Evolutionary conservation across 2,888 invertebrate genomes (phyloP).

Genomic region (Plemyria rubiginata): DNA sequence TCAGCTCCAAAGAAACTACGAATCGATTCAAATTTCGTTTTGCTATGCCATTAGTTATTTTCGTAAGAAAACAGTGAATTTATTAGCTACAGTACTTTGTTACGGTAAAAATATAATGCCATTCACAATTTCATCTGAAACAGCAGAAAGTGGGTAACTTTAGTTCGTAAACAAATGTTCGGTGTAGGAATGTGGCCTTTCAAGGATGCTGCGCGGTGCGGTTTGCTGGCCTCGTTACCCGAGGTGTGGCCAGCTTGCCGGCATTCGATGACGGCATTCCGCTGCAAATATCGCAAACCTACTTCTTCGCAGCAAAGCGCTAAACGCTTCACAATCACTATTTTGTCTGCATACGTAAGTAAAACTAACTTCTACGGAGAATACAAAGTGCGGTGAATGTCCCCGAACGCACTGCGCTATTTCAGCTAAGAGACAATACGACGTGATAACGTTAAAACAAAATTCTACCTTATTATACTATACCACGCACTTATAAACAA

Average conservation of each 20-base stretch:
- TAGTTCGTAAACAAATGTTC: constrained; percentile 73
- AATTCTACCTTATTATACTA: constrained; percentile 15
- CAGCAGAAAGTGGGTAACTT: constrained; percentile 67
- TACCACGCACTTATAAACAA: constrained; percentile 1
- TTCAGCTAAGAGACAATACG: constrained; percentile 13
- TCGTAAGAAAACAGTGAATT: constrained; percentile 38
- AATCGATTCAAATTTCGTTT: constrained; percentile 50
- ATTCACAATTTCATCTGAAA: constrained; percentile 58
- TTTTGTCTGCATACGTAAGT: constrained; percentile 37
- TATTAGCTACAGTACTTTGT: constrained; percentile 39
- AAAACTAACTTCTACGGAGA: constrained; percentile 27
- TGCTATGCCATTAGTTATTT: constrained; percentile 46
- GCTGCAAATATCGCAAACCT: constrained; percentile 51
- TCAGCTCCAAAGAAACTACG: constrained; percentile 30
- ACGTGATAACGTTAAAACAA: constrained; percentile 26
- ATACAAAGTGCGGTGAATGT: constrained; percentile 36
- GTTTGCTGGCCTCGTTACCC: constrained; percentile 60
- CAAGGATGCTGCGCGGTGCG: constrained; percentile 75
- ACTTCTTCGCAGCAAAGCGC: constrained; percentile 47
- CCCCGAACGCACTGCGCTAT: constrained; percentile 21
- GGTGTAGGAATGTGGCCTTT: constrained; percentile 79
- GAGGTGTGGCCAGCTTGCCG: constrained; percentile 71
- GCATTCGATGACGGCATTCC: constrained; percentile 69
- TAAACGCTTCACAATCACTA: constrained; percentile 42
- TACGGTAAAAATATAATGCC: constrained; percentile 45